Evolutionary conservation across 2,113 vertebrate genomes (phyloP).

Genomic region (Carassius auratus): DNA sequence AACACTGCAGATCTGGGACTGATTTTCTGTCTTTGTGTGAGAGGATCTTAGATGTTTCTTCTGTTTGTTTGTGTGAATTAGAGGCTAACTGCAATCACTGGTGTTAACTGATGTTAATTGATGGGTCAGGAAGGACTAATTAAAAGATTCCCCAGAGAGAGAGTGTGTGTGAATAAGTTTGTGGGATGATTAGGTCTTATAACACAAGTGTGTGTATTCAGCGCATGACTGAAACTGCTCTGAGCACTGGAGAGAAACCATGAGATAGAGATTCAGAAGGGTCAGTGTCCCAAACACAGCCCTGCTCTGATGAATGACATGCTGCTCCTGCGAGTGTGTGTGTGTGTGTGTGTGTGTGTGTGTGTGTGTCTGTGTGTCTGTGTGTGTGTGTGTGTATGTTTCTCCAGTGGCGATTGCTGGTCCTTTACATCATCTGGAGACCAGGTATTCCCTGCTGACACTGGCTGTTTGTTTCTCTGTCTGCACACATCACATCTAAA

Average conservation of each 20-base stretch:
- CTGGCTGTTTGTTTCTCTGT: neutral
- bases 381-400: neutral
- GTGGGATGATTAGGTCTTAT: neutral
- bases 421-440: constrained; percentile 56
- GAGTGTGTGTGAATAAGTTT: neutral
- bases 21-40: neutral
- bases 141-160: constrained; percentile 11
- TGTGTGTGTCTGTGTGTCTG: neutral
- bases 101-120: constrained; percentile 54
- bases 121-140: constrained; percentile 47
- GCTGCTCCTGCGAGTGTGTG: too few species aligned
- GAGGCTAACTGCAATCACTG: neutral
- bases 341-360: neutral
- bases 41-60: neutral
- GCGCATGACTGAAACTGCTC: neutral
- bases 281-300: neutral
- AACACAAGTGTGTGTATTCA: neutral
- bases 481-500: neutral
- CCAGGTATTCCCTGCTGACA: constrained; percentile 13
- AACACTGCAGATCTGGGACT: neutral
- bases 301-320: neutral
- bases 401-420: constrained; percentile 46
- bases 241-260: neutral
- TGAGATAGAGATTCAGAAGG: neutral
- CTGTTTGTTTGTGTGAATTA: constrained; percentile 43